Conservation (phyloP, 2,888 invertebrate genomes). For the Physocephala rufipes region DNA sequence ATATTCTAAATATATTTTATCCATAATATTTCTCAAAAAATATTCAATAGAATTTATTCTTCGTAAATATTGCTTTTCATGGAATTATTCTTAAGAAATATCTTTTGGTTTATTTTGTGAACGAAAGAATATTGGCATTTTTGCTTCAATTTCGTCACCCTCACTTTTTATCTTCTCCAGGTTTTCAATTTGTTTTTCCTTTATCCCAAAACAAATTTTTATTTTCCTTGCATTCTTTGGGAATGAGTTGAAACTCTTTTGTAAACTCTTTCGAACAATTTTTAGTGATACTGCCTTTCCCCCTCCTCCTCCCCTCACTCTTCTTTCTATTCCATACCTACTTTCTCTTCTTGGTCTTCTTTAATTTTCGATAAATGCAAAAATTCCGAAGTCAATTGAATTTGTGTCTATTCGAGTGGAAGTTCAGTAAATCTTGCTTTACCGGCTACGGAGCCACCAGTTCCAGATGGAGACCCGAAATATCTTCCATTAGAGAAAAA, state of each 20-base stretch:
- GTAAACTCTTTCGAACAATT: too few species aligned
- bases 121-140: constrained; percentile 28
- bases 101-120: constrained; percentile 23
- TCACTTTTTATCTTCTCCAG: too few species aligned
- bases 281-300: not conserved
- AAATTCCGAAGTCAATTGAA: constrained; percentile 52
- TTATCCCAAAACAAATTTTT: not conserved
- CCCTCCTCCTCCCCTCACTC: not conserved
- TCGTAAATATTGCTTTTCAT: constrained; percentile 3
- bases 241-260: too few species aligned
- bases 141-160: too few species aligned
- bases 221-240: too few species aligned
- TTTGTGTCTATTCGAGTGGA: constrained; percentile 51
- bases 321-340: not conserved
- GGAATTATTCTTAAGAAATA: constrained; percentile 13
- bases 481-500: too few species aligned
- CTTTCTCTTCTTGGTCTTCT: not conserved
- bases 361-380: constrained; percentile 8
- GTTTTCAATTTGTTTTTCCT: too few species aligned
- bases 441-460: too few species aligned
- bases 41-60: not conserved
- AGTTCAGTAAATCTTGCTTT: constrained; percentile 37
- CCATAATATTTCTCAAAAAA: too few species aligned
- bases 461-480: not conserved
- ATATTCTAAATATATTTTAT: too few species aligned